Evolutionary conservation across 2,113 vertebrate genomes (phyloP).

Genomic region (Phaethornis superciliosus): DNA sequence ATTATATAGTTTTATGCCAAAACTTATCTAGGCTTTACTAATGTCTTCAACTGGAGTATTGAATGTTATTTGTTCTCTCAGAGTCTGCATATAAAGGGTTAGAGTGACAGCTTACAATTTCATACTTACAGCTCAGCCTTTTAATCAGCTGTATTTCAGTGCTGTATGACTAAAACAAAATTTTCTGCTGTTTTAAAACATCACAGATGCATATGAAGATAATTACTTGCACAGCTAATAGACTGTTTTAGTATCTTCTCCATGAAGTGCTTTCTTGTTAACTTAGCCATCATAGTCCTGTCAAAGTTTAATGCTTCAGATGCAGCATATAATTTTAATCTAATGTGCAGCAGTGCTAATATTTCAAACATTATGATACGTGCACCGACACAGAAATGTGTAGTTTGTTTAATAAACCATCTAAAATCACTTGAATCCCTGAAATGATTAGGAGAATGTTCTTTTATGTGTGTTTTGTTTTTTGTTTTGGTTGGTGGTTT

Average conservation of each 20-base stretch:
- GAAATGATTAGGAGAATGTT: not conserved
- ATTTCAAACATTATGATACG: not conserved
- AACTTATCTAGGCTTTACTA: not conserved
- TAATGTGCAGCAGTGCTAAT: not conserved
- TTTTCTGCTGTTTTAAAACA: constrained; percentile 22
- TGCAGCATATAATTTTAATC: not conserved
- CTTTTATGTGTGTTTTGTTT: fast-evolving
- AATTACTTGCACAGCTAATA: constrained; percentile 10
- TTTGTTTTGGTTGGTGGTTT: not conserved
- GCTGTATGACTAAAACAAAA: not conserved
- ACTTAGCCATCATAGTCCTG: not conserved
- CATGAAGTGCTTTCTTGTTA: not conserved
- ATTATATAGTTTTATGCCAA: not conserved
- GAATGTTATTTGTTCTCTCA: not conserved
- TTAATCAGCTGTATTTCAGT: constrained; percentile 13
- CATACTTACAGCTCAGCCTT: not conserved
- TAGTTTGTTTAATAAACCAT: not conserved
- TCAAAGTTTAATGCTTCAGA: not conserved
- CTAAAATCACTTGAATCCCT: not conserved
- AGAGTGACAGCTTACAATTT: not conserved
- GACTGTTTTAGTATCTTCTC: not conserved
- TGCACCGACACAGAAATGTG: not conserved
- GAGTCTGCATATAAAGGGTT: not conserved
- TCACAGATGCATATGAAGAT: not conserved
- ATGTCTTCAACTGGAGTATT: not conserved